phyloP scores from a whole-genome alignment of 2,888 invertebrate species.

The Dicycla oo region DNA sequence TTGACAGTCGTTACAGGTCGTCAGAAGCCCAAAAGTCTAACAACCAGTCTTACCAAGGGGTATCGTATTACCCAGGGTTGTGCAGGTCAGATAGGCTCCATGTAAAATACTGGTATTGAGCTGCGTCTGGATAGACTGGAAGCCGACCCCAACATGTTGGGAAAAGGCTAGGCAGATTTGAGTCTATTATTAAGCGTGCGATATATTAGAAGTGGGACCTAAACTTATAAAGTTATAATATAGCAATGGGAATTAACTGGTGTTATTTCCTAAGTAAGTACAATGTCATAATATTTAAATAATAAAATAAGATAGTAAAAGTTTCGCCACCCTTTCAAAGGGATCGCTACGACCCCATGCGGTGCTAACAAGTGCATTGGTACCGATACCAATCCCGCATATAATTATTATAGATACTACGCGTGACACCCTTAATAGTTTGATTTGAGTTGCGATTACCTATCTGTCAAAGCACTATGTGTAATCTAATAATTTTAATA shows the following conservation, averaged over 20 bases:
- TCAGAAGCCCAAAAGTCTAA: too few species aligned
- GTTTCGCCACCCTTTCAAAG: constrained; percentile 32
- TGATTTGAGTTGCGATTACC: constrained; percentile 7
- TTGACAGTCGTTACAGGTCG: too few species aligned
- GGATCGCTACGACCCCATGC: constrained; percentile 38
- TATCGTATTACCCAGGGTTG: too few species aligned
- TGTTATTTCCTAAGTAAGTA: background rate
- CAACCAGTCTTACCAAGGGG: too few species aligned
- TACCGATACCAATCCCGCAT: constrained; percentile 58
- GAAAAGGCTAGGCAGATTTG: too few species aligned
- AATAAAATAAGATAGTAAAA: constrained; percentile 19
- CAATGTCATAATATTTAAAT: background rate
- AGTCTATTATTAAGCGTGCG: too few species aligned
- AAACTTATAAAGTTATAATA: too few species aligned
- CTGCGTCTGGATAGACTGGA: too few species aligned
- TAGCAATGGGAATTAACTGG: background rate
- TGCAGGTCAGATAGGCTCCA: too few species aligned
- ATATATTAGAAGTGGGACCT: background rate
- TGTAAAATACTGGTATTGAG: too few species aligned
- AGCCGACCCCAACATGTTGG: too few species aligned
- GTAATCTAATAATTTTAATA: constrained; percentile 4
- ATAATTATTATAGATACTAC: constrained; percentile 33
- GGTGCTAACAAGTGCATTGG: constrained; percentile 61
- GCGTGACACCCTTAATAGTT: constrained; percentile 21
- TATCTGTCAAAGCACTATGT: constrained; percentile 11